Conservation (phyloP, 1,140 invertebrate species). For the Trichomalopsis sarcophagae region DNA sequence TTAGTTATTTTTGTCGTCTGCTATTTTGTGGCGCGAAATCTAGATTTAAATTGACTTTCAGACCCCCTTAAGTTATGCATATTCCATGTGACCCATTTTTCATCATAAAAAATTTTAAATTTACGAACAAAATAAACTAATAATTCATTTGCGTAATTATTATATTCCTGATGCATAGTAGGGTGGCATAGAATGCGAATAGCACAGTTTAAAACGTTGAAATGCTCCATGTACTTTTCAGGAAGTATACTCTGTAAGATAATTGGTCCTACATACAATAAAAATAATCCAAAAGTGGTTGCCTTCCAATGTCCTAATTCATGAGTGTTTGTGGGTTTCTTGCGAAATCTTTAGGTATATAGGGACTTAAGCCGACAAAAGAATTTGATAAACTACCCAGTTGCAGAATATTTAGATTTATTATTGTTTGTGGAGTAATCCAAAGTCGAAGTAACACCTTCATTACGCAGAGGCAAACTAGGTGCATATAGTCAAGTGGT, state of each 20-base stretch:
- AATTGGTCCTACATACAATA: slow-evolving; percentile 49
- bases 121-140: slow-evolving; percentile 45
- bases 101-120: slow-evolving; percentile 40
- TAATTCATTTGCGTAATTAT: slow-evolving; percentile 36
- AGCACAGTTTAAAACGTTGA: slow-evolving; percentile 50
- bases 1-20: too few species aligned
- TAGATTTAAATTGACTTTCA: too few species aligned
- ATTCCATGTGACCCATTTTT: slow-evolving; percentile 45
- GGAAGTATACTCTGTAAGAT: slow-evolving; percentile 44
- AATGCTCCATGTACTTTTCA: slow-evolving; percentile 38
- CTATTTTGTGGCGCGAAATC: too few species aligned
- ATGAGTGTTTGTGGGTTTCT: slow-evolving; percentile 37
- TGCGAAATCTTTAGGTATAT: slow-evolving; percentile 46
- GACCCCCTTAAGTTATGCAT: slow-evolving; percentile 52
- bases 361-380: neutral
- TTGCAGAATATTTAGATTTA: neutral
- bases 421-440: neutral
- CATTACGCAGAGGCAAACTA: slow-evolving; percentile 12
- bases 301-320: slow-evolving; percentile 48
- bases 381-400: neutral
- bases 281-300: slow-evolving; percentile 50
- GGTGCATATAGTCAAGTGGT: slow-evolving; percentile 42
- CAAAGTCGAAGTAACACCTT: slow-evolving; percentile 2
- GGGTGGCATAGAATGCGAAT: slow-evolving; percentile 53
- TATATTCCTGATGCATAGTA: slow-evolving; percentile 37